A percentile compares a stretch with the other conserved stretches of the same genome.
Evolutionary conservation across 2,113 vertebrate species (phyloP).

Genomic region (Garra rufa): DNA sequence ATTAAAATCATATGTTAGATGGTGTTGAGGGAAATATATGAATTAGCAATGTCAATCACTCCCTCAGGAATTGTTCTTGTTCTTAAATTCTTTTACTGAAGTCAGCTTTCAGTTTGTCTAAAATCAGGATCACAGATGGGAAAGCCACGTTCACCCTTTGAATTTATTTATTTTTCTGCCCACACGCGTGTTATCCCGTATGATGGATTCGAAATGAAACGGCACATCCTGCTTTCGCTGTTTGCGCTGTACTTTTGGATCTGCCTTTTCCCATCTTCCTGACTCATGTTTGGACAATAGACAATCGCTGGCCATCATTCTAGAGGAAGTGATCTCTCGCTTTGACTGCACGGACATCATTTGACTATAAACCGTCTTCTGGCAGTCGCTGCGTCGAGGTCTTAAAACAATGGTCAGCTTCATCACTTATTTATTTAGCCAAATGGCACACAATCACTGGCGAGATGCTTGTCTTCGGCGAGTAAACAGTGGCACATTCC

Average conservation of each 20-base stretch:
- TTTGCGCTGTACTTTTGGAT: constrained; percentile 35
- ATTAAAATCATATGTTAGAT: too few relatives aligned
- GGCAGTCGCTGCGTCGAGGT: constrained; percentile 44
- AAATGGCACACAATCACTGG: constrained; percentile 56
- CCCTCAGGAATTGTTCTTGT: background rate
- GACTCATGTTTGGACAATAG: constrained; percentile 61
- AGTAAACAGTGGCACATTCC: constrained; percentile 12
- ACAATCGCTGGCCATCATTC: constrained; percentile 60
- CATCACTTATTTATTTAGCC: constrained; percentile 57
- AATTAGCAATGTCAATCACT: background rate
- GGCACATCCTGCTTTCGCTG: constrained; percentile 26
- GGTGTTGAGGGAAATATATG: too few relatives aligned
- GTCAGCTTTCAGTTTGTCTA: background rate
- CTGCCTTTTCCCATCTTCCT: constrained; percentile 55
- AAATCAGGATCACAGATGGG: background rate
- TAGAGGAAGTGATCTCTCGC: constrained; percentile 58
- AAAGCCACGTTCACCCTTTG: background rate
- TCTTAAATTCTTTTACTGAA: background rate
- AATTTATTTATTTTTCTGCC: background rate
- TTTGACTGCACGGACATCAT: constrained; percentile 58
- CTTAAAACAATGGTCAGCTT: constrained; percentile 54
- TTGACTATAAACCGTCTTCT: constrained; percentile 41
- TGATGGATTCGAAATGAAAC: background rate
- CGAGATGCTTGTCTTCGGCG: constrained; percentile 5
- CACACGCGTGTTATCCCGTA: background rate